Percentiles rank a stretch among this genome's conserved stretches.
phyloP scores from a whole-genome alignment of 2,888 invertebrate species.

The Pyrgus malvae region DNA sequence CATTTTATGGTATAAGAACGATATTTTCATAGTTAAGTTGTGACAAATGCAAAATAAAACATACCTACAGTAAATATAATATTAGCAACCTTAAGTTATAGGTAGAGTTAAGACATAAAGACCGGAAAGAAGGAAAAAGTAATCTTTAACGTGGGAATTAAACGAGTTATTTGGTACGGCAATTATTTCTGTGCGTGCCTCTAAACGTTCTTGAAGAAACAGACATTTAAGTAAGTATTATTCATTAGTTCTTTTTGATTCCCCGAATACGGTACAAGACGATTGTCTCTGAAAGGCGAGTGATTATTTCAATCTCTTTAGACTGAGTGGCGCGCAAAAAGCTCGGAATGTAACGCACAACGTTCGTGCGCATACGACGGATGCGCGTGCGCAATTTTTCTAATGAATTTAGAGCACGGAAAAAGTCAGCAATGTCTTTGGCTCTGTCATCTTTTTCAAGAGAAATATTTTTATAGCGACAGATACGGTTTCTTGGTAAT shows the following conservation, averaged over 20 bases:
- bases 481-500: constrained; percentile 17
- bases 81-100: too few relatives aligned
- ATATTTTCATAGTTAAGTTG: too few relatives aligned
- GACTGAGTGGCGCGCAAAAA: constrained; percentile 72
- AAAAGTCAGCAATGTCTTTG: constrained; percentile 43
- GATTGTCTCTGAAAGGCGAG: constrained; percentile 28
- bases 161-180: neutral
- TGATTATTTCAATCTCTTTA: constrained; percentile 67
- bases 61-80: too few relatives aligned
- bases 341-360: constrained; percentile 53
- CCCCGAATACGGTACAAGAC: constrained; percentile 12
- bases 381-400: constrained; percentile 54
- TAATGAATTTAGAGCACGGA: constrained; percentile 71
- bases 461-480: constrained; percentile 21
- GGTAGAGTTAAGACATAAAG: too few relatives aligned
- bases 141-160: too few relatives aligned
- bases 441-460: constrained; percentile 30
- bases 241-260: constrained; percentile 20
- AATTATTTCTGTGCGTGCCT: neutral
- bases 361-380: constrained; percentile 57
- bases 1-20: too few relatives aligned
- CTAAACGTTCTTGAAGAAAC: neutral
- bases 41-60: too few relatives aligned
- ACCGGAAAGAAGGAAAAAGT: too few relatives aligned
- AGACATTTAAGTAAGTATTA: constrained; percentile 5